Evolutionary conservation across 2,888 invertebrate genomes (phyloP), one percentile per base, ranked within the genome.

Genomic region (Pyrgus malvae): DNA sequence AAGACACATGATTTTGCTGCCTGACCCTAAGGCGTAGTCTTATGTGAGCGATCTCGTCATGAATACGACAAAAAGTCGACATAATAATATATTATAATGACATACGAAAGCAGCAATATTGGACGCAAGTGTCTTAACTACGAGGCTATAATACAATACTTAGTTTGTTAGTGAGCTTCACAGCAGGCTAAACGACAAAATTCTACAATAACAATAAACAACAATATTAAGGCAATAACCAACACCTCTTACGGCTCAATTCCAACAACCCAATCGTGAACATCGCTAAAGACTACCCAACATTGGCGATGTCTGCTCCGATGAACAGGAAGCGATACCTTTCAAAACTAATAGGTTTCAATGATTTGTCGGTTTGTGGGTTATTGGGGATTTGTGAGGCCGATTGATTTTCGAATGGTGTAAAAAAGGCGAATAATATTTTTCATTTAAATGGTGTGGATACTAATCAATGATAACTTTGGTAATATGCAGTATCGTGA

Each of bases 341-440:
- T 54, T 60, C 61, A 60, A 62, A 62, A 62, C 56, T 58, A 62
- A 62, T 57, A 48, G 57, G 55, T 58, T 53, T 55, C 35, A 48
- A 14, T 29, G 11, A n/a, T 41, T 11, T 29, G 29, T 31, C 44
- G 44, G 31, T 9, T 44, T 44, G 31, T 31, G 17, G 44, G 19
- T 31, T 44, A 44, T 44, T 31, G 44, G 27, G 16, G 16, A 27
- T 19, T 42, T 14, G 29, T 44, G 7, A 12, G 17, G 44, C 44
- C 17, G 31, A 44, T 31, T 44, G 44, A 19, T 31, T 45, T 45
- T 44, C 27, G 14, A 33, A 42, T 42, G 12, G 25, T 14, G n/a
- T n/a, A n/a, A n/a, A n/a, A n/a, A n/a, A n/a, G n/a, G n/a, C n/a
- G 41, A 8, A 21, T 27, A 27, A 42, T 42, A 16, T 14, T 27